These are phyloP conservation scores for Caranx ignobilis DNA, from an alignment of 2,113 vertebrate genomes.

Conservation along the genomic window DNA sequence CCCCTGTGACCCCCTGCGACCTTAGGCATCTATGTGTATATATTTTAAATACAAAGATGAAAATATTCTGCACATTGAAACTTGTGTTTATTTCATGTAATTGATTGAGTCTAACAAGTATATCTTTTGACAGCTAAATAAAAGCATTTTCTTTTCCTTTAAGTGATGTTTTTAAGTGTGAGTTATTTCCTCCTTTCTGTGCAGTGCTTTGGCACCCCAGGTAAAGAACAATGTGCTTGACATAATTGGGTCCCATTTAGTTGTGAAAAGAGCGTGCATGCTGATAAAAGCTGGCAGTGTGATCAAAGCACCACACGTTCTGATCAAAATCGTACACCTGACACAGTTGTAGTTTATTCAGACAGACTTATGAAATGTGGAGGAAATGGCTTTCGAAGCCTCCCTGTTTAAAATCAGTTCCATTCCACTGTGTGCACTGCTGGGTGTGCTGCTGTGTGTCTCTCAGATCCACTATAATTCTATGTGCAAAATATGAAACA, in stretches of 20 bases:
- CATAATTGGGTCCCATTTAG: conserved; percentile 80
- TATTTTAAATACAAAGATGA: conserved; percentile 9
- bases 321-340: conserved; percentile 69
- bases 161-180: conserved; percentile 61
- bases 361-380: conserved; percentile 50
- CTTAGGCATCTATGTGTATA: conserved; percentile 2
- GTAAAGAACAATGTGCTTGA: conserved; percentile 72
- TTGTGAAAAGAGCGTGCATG: conserved; percentile 65
- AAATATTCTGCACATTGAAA: conserved; percentile 34
- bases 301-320: conserved; percentile 71
- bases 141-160: conserved; percentile 40
- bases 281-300: conserved; percentile 74
- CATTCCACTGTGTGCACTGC: not conserved
- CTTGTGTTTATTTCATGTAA: conserved; percentile 49
- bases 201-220: conserved; percentile 53
- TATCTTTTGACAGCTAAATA: conserved; percentile 72
- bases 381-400: conserved; percentile 54
- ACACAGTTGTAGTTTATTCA: conserved; percentile 66
- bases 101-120: conserved; percentile 60
- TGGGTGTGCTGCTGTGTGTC: not conserved
- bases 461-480: conserved; percentile 43
- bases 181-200: conserved; percentile 67
- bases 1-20: not conserved
- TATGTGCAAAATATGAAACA: conserved; percentile 38
- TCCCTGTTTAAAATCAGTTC: conserved; percentile 33